phyloP scores from a whole-genome alignment of 37 sponge, comb jelly and placozoan species.

The Hexactinellida sp. region DNA sequence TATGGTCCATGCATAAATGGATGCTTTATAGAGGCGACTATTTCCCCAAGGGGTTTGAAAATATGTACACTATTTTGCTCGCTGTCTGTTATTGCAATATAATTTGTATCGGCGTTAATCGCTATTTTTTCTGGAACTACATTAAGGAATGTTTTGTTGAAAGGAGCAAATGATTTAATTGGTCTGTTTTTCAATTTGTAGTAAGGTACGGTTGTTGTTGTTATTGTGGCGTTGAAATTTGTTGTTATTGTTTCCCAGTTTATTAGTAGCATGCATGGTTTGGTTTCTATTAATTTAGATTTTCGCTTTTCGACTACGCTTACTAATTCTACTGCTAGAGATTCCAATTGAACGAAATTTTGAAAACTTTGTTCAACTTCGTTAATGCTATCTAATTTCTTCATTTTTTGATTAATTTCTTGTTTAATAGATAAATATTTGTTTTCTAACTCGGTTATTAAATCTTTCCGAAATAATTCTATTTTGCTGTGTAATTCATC shows the following conservation, averaged over 20 bases:
- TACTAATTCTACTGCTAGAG: neutral
- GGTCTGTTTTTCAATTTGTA: neutral
- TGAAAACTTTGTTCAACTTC: neutral
- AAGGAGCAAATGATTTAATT: neutral
- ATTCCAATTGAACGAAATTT: neutral
- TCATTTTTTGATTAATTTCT: neutral
- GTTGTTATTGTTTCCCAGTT: neutral
- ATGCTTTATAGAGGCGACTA: neutral
- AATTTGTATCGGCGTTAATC: neutral
- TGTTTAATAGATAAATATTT: neutral
- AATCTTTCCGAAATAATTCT: neutral
- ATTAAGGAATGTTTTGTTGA: neutral
- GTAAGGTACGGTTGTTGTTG: neutral
- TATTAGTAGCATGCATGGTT: neutral
- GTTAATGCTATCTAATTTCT: neutral
- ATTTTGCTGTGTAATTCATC: neutral
- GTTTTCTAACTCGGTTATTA: neutral
- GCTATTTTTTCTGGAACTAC: slow-evolving; percentile 1
- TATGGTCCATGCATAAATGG: neutral
- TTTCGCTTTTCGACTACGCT: neutral
- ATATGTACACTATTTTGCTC: neutral
- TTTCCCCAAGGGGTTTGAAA: neutral
- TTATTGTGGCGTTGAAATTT: neutral
- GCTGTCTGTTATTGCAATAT: neutral
- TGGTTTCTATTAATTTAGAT: neutral